Conservation (phyloP, 2,888 invertebrate genomes). For the Cantharis rufa region DNA sequence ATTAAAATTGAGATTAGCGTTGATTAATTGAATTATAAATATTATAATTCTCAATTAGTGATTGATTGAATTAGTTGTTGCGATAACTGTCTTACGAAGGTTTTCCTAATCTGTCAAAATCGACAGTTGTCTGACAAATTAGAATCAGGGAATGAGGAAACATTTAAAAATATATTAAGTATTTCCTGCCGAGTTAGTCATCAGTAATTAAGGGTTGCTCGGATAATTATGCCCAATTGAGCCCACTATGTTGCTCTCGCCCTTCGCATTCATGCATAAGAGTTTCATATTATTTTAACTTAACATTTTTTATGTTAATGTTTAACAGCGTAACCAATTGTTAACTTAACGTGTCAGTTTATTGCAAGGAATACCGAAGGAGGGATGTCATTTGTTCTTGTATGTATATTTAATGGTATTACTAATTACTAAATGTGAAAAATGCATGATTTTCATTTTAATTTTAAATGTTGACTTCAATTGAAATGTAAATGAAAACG, state of each 20-base stretch:
- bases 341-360: not conserved
- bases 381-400: not conserved
- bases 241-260: not conserved
- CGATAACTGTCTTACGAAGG: not conserved
- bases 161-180: not conserved
- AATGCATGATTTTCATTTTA: conserved; percentile 16
- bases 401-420: not conserved
- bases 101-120: not conserved
- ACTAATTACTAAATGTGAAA: not conserved
- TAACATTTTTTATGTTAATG: too few relatives aligned
- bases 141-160: not conserved
- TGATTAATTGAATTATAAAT: too few relatives aligned
- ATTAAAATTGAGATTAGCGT: too few relatives aligned
- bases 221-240: not conserved
- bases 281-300: not conserved
- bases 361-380: not conserved
- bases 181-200: not conserved
- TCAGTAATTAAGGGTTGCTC: not conserved
- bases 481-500: conserved; percentile 35
- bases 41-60: too few relatives aligned
- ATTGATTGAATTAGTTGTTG: too few relatives aligned
- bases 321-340: not conserved
- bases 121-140: not conserved
- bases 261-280: not conserved
- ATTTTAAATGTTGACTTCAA: conserved; percentile 35